A percentile compares a stretch with the other conserved stretches of the same genome.
phyloP scores from a whole-genome alignment of 2,888 invertebrate genomes.

The Conomelus anceps region DNA sequence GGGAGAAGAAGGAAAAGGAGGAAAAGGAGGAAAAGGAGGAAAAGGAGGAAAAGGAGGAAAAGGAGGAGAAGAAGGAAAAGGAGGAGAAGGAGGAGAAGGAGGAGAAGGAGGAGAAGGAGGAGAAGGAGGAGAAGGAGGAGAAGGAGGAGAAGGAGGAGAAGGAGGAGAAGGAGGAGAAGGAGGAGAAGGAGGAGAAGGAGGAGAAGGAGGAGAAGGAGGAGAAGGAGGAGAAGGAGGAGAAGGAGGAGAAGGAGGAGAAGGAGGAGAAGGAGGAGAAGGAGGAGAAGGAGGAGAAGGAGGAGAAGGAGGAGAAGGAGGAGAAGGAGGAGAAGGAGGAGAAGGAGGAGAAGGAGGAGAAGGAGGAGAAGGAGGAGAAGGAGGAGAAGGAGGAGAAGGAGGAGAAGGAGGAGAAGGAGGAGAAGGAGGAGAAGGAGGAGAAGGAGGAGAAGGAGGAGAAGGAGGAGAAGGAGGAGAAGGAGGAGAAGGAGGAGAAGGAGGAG shows the following conservation, averaged over 20 bases:
- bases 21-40: not conserved
- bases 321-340: not conserved
- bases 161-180: not conserved
- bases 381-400: not conserved
- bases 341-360: conserved; percentile 1
- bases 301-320: not conserved
- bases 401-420: not conserved
- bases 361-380: not conserved
- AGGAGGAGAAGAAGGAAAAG: not conserved
- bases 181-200: not conserved
- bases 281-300: not conserved
- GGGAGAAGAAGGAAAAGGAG: not conserved
- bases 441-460: conserved; percentile 13
- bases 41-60: not conserved
- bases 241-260: not conserved
- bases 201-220: not conserved
- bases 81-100: not conserved
- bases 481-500: conserved; percentile 6
- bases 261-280: not conserved
- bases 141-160: not conserved
- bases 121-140: not conserved
- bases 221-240: not conserved
- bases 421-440: not conserved
- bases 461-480: not conserved
- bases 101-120: not conserved